phyloP scores from a whole-genome alignment of 2,113 vertebrate species.

The Barnardius zonarius region DNA sequence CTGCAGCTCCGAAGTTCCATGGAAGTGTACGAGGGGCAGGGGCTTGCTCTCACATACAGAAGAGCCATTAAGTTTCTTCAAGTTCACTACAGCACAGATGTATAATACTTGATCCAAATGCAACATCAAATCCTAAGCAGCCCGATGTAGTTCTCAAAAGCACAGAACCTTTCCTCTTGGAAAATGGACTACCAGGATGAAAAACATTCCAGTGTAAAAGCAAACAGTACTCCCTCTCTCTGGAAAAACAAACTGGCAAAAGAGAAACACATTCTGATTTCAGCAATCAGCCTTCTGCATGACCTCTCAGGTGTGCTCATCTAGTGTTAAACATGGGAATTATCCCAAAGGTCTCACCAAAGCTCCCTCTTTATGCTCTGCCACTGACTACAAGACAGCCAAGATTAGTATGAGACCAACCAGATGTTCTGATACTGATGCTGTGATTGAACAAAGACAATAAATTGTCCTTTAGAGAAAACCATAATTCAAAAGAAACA shows the following conservation, averaged over 20 bases:
- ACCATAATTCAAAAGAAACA: background rate
- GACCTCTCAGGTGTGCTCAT: background rate
- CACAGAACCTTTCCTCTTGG: background rate
- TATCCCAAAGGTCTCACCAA: background rate
- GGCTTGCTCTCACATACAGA: background rate
- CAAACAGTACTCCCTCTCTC: background rate
- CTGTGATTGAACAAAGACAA: background rate
- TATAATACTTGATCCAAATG: background rate
- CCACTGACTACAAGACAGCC: rapidly evolving
- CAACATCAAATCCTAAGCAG: background rate
- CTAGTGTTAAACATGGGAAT: background rate
- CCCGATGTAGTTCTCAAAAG: background rate
- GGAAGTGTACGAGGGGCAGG: background rate
- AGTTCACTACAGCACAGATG: background rate
- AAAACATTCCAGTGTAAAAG: background rate
- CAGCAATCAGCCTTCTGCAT: background rate
- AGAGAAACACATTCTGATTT: rapidly evolving
- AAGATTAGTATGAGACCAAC: rapidly evolving
- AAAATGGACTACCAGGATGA: background rate
- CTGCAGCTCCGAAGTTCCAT: background rate
- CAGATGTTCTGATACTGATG: rapidly evolving
- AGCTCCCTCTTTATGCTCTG: background rate
- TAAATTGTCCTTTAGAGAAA: background rate
- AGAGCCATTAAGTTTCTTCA: background rate
- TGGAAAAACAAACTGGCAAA: background rate